Conservation (phyloP, 2,113 vertebrate genomes). For the Cryptotis parvus region DNA sequence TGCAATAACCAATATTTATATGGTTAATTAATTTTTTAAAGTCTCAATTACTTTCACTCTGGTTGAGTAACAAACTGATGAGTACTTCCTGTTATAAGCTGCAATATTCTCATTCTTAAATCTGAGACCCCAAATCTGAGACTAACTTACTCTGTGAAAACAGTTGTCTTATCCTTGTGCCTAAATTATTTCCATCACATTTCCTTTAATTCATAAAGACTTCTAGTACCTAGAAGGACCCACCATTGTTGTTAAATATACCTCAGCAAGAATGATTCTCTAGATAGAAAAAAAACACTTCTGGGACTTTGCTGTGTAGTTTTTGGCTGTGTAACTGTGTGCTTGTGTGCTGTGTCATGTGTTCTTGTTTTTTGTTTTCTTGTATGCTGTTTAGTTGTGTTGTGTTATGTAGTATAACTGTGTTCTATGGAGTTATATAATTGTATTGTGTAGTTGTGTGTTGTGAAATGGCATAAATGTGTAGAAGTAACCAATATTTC, state of each 20-base stretch:
- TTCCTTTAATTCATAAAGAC: neutral
- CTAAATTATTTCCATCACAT: neutral
- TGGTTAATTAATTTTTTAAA: neutral
- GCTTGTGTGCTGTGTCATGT: neutral
- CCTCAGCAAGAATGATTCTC: neutral
- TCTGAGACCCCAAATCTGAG: neutral
- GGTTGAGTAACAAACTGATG: neutral
- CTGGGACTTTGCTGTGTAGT: neutral
- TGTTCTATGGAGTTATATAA: too few species aligned
- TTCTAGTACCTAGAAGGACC: neutral
- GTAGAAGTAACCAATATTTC: too few species aligned
- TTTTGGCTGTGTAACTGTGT: too few species aligned
- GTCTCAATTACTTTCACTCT: neutral
- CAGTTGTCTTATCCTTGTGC: neutral
- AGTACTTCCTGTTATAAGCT: neutral
- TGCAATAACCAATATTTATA: neutral
- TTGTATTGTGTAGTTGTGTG: too few species aligned
- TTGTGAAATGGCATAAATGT: too few species aligned
- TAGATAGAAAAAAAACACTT: constrained; percentile 37
- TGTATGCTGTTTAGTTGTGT: too few species aligned
- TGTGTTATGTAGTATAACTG: too few species aligned
- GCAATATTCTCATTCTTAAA: neutral
- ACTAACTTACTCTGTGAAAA: neutral
- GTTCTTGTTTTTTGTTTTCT: neutral
- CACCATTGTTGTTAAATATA: neutral